Percentiles rank a stretch among this genome's conserved stretches.
phyloP scores from a whole-genome alignment of 2,113 vertebrate species.

The Crocuta crocuta region DNA sequence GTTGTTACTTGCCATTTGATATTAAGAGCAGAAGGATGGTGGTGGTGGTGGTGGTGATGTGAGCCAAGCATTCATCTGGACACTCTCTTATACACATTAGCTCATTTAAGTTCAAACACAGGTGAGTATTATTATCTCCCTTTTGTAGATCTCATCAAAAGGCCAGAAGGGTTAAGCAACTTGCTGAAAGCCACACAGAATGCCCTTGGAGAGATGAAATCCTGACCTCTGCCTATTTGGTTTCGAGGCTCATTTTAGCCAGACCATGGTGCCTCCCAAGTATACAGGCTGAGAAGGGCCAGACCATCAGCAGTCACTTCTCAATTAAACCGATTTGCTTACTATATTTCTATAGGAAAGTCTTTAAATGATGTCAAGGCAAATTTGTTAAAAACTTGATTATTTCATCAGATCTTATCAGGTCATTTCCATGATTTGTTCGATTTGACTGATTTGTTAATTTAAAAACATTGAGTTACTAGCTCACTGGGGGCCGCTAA shows the following conservation, averaged over 20 bases:
- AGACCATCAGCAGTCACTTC: neutral
- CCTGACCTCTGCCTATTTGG: neutral
- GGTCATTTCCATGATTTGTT: conserved; percentile 44
- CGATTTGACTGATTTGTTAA: conserved; percentile 48
- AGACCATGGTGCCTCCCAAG: neutral
- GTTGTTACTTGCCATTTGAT: neutral
- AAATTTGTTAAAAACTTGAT: conserved; percentile 46
- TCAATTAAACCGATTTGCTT: neutral
- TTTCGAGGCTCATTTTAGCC: neutral
- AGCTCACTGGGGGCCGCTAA: neutral
- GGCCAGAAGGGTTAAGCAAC: neutral
- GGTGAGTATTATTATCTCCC: neutral
- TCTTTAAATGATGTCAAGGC: conserved; percentile 44
- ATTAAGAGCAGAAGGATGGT: neutral
- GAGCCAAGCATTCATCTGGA: neutral
- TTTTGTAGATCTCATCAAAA: neutral
- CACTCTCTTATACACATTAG: neutral
- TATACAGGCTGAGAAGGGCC: neutral
- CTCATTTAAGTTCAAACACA: neutral
- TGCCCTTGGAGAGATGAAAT: neutral
- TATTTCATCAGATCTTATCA: conserved; percentile 41
- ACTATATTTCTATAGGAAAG: neutral
- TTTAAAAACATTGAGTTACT: conserved; percentile 41
- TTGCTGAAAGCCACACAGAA: neutral
- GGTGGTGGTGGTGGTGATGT: neutral